Percentiles rank a stretch among this genome's conserved stretches.
Conservation (phyloP, 2,888 invertebrate genomes). For the Seira ritae region DNA sequence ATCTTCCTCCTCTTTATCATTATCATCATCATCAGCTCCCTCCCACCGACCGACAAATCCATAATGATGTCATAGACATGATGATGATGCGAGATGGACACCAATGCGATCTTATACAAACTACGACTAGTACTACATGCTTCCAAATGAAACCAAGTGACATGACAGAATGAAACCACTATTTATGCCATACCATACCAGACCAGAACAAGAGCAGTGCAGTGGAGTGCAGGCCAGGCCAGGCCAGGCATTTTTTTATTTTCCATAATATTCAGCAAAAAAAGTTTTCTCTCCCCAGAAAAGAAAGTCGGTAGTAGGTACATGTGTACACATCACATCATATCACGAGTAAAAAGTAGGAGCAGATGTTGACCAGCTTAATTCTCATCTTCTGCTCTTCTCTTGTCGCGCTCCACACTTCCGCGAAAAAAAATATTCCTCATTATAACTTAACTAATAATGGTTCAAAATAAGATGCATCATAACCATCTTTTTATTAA, state of each 20-base stretch:
- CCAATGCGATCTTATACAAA: neutral
- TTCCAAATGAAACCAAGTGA: neutral
- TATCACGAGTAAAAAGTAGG: slow-evolving; percentile 12
- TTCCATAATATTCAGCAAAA: neutral
- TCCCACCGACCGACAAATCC: neutral
- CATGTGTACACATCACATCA: neutral
- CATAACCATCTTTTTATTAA: slow-evolving; percentile 6
- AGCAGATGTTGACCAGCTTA: slow-evolving; percentile 56
- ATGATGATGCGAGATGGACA: neutral
- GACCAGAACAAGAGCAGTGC: neutral
- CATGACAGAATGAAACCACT: neutral
- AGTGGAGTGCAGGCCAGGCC: neutral
- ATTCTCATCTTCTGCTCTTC: slow-evolving; percentile 44
- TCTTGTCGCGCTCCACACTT: slow-evolving; percentile 26
- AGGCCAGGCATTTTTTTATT: neutral
- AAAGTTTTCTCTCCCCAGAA: neutral
- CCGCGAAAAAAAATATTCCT: slow-evolving; percentile 40
- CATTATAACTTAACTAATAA: slow-evolving; percentile 48
- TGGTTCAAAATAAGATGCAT: neutral
- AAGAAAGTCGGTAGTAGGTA: neutral
- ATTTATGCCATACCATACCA: too few species aligned
- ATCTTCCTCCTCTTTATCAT: neutral
- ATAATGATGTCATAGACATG: slow-evolving; percentile 16
- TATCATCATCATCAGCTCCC: neutral
- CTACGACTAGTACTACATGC: neutral